Conservation (phyloP, 2,113 vertebrate genomes). For the Stictonetta naevosa region DNA sequence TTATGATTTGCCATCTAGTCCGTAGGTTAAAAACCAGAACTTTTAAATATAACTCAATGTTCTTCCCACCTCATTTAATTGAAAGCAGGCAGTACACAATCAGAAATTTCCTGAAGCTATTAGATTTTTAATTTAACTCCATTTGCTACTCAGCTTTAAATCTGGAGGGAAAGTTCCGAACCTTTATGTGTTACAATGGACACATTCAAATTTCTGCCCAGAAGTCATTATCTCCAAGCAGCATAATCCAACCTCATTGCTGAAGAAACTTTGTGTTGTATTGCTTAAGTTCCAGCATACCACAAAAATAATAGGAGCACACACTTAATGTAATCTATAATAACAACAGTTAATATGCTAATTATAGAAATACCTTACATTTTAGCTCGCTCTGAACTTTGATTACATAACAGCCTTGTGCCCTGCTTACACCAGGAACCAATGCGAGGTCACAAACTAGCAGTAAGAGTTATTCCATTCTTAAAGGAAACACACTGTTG, state of each 20-base stretch:
- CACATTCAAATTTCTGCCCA: background rate
- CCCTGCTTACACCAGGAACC: background rate
- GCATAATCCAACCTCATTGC: background rate
- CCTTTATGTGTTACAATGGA: background rate
- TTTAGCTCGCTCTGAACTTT: background rate
- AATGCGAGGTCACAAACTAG: background rate
- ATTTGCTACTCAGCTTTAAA: background rate
- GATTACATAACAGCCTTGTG: background rate
- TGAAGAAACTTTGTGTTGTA: background rate
- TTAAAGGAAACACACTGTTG: constrained; percentile 27
- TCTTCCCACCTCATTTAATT: background rate
- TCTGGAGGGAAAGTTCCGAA: background rate
- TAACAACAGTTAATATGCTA: background rate
- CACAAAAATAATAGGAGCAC: background rate
- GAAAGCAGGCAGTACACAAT: background rate
- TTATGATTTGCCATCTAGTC: background rate
- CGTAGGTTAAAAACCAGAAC: background rate
- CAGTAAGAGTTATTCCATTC: background rate
- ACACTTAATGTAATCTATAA: background rate
- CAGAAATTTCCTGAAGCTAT: background rate
- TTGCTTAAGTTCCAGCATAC: background rate
- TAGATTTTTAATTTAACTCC: background rate
- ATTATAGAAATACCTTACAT: background rate
- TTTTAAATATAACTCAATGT: background rate
- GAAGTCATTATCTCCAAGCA: background rate